These are phyloP conservation scores for Ramphastos sulfuratus DNA, from an alignment of 2,113 vertebrate species.

Conservation along the genomic window DNA sequence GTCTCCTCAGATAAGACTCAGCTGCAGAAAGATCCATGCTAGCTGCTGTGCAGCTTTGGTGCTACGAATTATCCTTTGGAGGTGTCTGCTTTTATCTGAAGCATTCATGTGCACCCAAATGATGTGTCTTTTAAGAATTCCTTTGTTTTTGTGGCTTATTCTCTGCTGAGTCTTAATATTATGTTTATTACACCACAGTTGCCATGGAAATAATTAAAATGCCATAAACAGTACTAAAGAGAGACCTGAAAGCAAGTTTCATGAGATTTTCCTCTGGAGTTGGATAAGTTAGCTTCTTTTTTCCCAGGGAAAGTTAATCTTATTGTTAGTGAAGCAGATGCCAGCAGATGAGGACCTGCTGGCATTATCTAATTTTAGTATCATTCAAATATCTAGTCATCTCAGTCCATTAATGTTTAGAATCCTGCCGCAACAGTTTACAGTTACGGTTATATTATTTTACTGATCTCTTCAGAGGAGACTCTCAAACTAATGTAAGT, in stretches of 20 bases:
- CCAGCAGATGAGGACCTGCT: background rate
- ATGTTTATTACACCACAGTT: background rate
- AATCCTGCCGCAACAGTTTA: background rate
- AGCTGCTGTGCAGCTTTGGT: background rate
- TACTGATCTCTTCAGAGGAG: background rate
- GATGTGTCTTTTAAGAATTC: background rate
- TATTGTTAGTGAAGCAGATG: background rate
- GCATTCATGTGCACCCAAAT: background rate
- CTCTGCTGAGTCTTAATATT: background rate
- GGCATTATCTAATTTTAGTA: background rate
- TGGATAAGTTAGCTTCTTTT: background rate
- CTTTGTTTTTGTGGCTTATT: background rate
- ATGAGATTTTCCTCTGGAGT: background rate
- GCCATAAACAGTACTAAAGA: constrained; percentile 11
- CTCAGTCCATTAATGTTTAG: background rate
- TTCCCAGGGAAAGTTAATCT: background rate
- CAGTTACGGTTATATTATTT: background rate
- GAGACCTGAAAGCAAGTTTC: background rate
- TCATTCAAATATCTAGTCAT: background rate
- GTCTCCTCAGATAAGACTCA: background rate
- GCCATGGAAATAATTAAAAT: constrained; percentile 26
- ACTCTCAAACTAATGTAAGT: background rate
- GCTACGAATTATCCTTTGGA: background rate
- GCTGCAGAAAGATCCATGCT: background rate
- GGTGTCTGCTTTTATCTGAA: background rate